Evolutionary conservation across 2,113 vertebrate species (phyloP).

Genomic region (Brachypodius melanocephalos): DNA sequence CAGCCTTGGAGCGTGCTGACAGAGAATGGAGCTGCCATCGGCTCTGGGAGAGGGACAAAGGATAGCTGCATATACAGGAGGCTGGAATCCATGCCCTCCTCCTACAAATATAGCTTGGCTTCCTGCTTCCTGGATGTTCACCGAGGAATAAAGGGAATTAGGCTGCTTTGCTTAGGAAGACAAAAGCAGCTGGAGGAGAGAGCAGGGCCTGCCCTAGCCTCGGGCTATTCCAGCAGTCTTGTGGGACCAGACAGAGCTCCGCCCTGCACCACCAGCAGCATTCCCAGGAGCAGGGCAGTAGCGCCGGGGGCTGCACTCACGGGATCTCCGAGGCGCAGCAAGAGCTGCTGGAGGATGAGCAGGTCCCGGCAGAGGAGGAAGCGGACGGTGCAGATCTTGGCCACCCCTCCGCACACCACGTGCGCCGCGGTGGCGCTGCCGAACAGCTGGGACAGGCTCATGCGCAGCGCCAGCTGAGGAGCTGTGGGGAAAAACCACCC

Average conservation of each 20-base stretch:
- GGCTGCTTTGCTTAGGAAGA: background rate
- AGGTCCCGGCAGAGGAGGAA: conserved; percentile 89
- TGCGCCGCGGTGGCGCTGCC: conserved; percentile 73
- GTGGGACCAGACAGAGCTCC: background rate
- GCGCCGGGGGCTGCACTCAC: conserved; percentile 69
- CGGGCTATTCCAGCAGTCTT: background rate
- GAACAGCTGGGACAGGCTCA: conserved; percentile 88
- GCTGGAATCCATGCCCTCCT: background rate
- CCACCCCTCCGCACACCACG: conserved; percentile 80
- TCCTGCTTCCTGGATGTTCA: background rate
- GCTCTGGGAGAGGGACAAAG: background rate
- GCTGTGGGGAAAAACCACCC: conserved; percentile 51
- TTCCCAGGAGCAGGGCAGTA: rapidly evolving
- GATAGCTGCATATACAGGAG: background rate
- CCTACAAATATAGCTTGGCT: background rate
- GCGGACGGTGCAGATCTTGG: conserved; percentile 80
- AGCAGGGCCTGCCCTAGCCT: background rate
- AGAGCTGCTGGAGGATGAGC: conserved; percentile 87
- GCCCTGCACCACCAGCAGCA: background rate
- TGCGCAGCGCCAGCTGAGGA: conserved; percentile 72
- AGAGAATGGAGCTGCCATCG: rapidly evolving
- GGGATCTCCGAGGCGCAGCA: conserved; percentile 82
- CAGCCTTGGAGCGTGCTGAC: background rate
- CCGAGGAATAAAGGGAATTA: background rate
- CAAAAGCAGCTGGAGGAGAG: background rate